These are phyloP conservation scores for Ictalurus punctatus DNA, from an alignment of 2,113 vertebrate species.

Conservation along the genomic window DNA sequence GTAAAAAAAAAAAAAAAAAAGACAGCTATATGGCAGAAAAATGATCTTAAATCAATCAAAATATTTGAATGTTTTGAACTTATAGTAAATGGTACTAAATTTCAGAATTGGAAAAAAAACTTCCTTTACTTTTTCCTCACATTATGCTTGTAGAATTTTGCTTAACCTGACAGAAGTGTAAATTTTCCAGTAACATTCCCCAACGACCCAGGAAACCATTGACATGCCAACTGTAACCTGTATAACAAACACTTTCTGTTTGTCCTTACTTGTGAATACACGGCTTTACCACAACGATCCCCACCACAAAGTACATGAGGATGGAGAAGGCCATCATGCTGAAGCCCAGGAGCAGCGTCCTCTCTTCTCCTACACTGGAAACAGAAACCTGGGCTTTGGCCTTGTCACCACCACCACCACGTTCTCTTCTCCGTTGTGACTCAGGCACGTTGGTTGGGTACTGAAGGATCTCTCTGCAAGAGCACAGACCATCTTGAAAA, in stretches of 20 bases:
- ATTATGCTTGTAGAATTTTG: too few species aligned
- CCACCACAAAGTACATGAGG: slow-evolving; percentile 82
- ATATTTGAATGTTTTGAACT: too few species aligned
- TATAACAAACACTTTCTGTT: neutral
- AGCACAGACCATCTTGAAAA: slow-evolving; percentile 26
- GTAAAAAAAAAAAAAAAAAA: too few species aligned
- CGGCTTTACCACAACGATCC: slow-evolving; percentile 75
- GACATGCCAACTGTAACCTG: neutral
- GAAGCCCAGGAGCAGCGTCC: slow-evolving; percentile 78
- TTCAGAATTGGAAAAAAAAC: too few species aligned
- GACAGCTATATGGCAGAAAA: too few species aligned
- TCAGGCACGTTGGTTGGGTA: slow-evolving; percentile 48
- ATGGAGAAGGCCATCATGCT: slow-evolving; percentile 80
- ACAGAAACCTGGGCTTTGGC: slow-evolving; percentile 56
- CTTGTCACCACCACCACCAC: slow-evolving; percentile 44
- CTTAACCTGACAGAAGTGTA: neutral
- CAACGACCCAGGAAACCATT: neutral
- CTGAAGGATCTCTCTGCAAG: slow-evolving; percentile 65
- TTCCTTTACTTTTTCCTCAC: too few species aligned
- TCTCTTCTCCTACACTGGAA: slow-evolving; percentile 79
- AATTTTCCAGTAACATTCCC: neutral
- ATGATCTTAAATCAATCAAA: too few species aligned
- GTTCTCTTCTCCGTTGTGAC: slow-evolving; percentile 51
- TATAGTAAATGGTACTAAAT: too few species aligned
- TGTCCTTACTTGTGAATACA: slow-evolving; percentile 73